Evolutionary conservation across 2,888 invertebrate genomes (phyloP), one percentile per base, ranked within the genome.

Genomic region (Stomorhina lunata): DNA sequence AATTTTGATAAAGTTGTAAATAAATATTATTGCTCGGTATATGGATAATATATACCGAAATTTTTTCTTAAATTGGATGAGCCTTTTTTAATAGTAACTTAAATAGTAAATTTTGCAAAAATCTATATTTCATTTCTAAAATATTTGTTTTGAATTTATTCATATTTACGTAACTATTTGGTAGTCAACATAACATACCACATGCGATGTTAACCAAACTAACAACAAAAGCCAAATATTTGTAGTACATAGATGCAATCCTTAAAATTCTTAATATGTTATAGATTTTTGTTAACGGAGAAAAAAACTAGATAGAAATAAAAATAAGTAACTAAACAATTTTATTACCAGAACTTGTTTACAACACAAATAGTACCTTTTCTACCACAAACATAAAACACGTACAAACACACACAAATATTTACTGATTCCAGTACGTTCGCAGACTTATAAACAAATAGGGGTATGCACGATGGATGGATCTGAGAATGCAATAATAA

Each of bases 311-410:
- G 27, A 32, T 20, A 57, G 12, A 3, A 43, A 48, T 25, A 73
- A 75, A 45, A 48, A 27, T 43, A 6, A 34, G 34, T 61, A 53
- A 53, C 61, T 77, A 71, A 78, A 66, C 65, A 40, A 50, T 79
- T 72, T 65, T 66, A 72, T 72, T 66, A 50, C 48, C 72, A 65
- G 72, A n/a, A 43, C 72, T 48, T 57, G 53, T 57, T 57, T 57
- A 57, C 71, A 65, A 53, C 68, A 45, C 55, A 63, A 69, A 69
- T 27, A 71, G 61, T 25, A 29, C 45, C 27, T 22, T 59, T 45
- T 1, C 48, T 57, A 22, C 57, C 65, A 57, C 55, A 63, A 65
- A 10, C 32, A 27, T 43, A n/a, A n/a, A n/a, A 20, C 40, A 40
- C 40, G 12, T 25, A 29, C 10, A 50, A 4, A 50, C 34, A 9